Evolutionary conservation across 2,888 invertebrate species (phyloP).

Genomic region (Athalia rosae): DNA sequence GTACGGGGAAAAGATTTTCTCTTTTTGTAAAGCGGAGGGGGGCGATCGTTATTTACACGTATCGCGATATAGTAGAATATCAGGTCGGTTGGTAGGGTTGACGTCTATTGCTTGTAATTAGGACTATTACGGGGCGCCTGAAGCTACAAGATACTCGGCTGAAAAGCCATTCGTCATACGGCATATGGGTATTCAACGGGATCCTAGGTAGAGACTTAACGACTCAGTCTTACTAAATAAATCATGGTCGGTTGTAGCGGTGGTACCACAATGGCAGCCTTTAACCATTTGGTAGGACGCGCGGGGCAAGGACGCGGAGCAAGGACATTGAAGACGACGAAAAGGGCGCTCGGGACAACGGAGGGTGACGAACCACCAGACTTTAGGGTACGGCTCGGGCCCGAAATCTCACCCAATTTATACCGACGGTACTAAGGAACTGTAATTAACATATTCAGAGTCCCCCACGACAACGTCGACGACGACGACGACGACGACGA

Average conservation of each 20-base stretch:
- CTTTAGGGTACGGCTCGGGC: conserved; percentile 1
- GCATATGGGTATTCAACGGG: conserved; percentile 26
- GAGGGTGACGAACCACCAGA: conserved; percentile 6
- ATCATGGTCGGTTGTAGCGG: conserved; percentile 25
- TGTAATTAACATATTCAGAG: conserved; percentile 46
- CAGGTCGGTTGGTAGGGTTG: conserved; percentile 11
- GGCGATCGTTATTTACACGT: conserved; percentile 4
- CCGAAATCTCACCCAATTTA: conserved; percentile 46
- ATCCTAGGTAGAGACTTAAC: conserved; percentile 33
- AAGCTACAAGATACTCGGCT: conserved; percentile 3
- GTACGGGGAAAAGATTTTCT: no score
- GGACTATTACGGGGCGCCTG: conserved; percentile 29
- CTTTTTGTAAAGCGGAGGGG: no score
- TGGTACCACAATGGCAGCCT: conserved; percentile 41
- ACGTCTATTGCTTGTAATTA: conserved; percentile 37
- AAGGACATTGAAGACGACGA: conserved; percentile 34
- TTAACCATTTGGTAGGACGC: conserved; percentile 8
- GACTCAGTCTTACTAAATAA: conserved; percentile 35
- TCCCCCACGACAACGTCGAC: conserved; percentile 42
- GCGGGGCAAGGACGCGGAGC: background rate
- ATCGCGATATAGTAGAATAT: conserved; percentile 36
- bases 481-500: conserved; percentile 5
- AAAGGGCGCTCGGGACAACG: conserved; percentile 10
- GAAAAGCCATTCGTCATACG: conserved; percentile 26
- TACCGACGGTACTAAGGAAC: conserved; percentile 40